Base-by-base conservation (phyloP, 2,113 vertebrate genomes). In the Agelaius tricolor region DNA sequence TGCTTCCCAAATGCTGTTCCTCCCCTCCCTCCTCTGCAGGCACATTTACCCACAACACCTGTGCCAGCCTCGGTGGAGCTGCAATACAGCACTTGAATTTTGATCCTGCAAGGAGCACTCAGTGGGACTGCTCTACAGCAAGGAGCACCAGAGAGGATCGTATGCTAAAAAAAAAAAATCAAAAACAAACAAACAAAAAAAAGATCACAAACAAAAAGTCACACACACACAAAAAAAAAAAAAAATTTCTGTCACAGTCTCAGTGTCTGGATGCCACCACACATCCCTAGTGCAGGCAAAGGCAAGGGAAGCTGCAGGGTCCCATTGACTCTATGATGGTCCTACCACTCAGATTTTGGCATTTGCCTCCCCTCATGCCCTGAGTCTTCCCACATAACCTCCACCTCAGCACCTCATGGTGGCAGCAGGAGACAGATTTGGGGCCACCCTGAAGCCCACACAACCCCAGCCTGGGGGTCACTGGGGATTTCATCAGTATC, bases 301-400 rank as follows among this genome's bases (percentile, higher is more conserved):
- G 7, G 26, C 2, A 30, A 27, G 23, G 31, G 18, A 39, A 13
- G 16, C 21, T 22, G n/a, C 0, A 0, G 11, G 26, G 11, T 20
- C 11, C 4, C 0, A 0, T 2, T 10, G 37, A 23, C 15, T 35
- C 26, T 6, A 7, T 0, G 0, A 22, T 30, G 13, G 24, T 31
- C 21, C 39, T 12, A 4, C 5, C 0, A 7, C 24, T 35, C n/a
- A 12, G 11, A 9, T 47, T 39, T 27, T 4, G 30, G 17, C 8
- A 1, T 7, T 24, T 8, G 39, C 26, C 33, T 35, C 21, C 24
- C 49, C 12, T 39, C 49, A 19, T 1, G 6, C 13, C 2, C 26
- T 2, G 20, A 20, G 12, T 24, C 66, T 18, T 13, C 5, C 13
- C 52, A n/a, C 9, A 1, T 13, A 2, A n/a, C 21, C 13, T 11